phyloP scores from a whole-genome alignment of 2,888 invertebrate genomes.

The Diachrysia chrysitis region DNA sequence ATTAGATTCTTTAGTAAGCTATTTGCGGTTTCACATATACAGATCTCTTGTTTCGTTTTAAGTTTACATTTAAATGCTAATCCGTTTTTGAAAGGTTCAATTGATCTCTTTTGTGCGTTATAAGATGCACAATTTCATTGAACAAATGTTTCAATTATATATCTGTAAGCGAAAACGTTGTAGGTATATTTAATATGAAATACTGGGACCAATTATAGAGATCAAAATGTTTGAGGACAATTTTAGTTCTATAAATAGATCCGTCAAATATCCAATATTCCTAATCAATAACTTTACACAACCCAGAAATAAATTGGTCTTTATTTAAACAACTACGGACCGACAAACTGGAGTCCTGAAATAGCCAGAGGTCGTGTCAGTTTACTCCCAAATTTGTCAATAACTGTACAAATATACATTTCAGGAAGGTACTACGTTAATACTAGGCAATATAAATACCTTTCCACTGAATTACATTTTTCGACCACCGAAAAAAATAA shows the following conservation, averaged over 20 bases:
- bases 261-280: no score
- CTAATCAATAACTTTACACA: no score
- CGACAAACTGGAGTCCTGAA: background rate
- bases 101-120: background rate
- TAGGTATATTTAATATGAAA: no score
- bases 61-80: background rate
- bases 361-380: background rate
- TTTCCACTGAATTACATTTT: no score
- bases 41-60: background rate
- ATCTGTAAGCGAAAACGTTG: background rate
- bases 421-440: background rate
- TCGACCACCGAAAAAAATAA: no score
- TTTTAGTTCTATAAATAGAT: no score
- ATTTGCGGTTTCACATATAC: background rate
- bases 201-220: no score
- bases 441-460: no score
- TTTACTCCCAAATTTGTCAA: background rate
- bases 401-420: no score
- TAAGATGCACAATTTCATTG: background rate
- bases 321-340: background rate
- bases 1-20: background rate
- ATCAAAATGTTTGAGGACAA: no score
- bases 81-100: background rate
- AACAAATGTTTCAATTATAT: background rate
- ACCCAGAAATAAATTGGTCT: background rate